These are phyloP conservation scores for Lumbricus terrestris DNA, from an alignment of 2,888 invertebrate genomes.

Conservation along the genomic window DNA sequence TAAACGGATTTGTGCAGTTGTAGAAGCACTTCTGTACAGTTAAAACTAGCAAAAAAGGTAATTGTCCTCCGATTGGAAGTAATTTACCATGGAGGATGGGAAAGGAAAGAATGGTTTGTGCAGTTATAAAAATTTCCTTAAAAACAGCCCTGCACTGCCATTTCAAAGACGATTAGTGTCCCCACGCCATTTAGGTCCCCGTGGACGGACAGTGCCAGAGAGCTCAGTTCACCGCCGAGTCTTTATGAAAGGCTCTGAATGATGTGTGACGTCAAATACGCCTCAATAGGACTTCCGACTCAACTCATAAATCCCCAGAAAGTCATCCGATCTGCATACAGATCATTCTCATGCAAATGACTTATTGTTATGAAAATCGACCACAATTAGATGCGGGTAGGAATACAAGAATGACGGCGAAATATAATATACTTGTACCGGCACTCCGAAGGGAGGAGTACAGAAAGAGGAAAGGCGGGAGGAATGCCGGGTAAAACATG, in stretches of 20 bases:
- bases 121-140: no score
- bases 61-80: no score
- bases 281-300: not conserved
- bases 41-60: no score
- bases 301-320: not conserved
- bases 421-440: not conserved
- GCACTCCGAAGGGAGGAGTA: not conserved
- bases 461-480: not conserved
- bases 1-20: no score
- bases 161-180: no score
- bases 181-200: no score
- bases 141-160: no score
- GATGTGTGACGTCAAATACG: not conserved
- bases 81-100: no score
- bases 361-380: not conserved
- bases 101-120: no score
- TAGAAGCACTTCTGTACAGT: no score
- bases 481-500: not conserved
- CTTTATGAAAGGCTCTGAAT: no score
- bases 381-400: not conserved
- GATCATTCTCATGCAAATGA: not conserved
- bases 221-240: not conserved
- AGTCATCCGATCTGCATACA: not conserved
- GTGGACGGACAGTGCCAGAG: no score
- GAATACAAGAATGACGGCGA: not conserved